Evolutionary conservation across 2,797 vertebrate genomes (phyloP), one percentile per base, ranked within the genome.

Genomic region (Aeoliscus strigatus): DNA sequence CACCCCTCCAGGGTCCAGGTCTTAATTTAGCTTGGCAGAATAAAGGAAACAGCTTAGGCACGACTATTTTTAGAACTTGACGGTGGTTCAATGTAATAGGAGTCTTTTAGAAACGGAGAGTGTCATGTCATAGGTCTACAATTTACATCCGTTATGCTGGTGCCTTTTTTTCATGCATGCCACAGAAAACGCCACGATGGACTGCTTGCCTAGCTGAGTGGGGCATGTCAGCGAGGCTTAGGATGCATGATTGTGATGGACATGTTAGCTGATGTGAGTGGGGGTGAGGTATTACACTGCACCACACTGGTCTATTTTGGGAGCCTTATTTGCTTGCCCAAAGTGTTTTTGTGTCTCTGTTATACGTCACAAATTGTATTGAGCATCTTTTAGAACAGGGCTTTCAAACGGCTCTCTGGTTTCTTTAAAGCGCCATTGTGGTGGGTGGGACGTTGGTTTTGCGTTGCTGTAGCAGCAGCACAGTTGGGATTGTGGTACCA

Each of bases 11-110:
- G 48, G 67, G 60, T 46, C 53, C 17, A 13, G 47, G 57, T 61
- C 57, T 76, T 77, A 70, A 77, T 80, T 72, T 78, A 74, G 78
- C 77, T 17, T 27, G 2, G 66, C 42, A 73, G 62, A 60, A 62
- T 47, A 50, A 62, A 53, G 70, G 59, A 63, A 73, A 67, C 25
- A 37, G 51, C 49, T 69, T 37, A 75, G 59, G 48, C 60, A 8
- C 27, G 14, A 29, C 31, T 83, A 82, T 82, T 77, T 81, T 80
- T 81, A 78, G 79, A 66, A 59, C 48, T n/a, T 42, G 53, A 39
- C 41, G 51, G 39, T 43, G 51, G 39, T 64, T 64, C 38, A 27
- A 47, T 59, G 41, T 77, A 71, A 72, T 51, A 43, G 38, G 33
- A 42, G 26, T 50, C 51, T 59, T 73, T 67, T 43, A 76, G 78